Evolutionary conservation across 2,797 vertebrate genomes (phyloP), one percentile per base, ranked within the genome.

Genomic region (Sebastiscus tertius): DNA sequence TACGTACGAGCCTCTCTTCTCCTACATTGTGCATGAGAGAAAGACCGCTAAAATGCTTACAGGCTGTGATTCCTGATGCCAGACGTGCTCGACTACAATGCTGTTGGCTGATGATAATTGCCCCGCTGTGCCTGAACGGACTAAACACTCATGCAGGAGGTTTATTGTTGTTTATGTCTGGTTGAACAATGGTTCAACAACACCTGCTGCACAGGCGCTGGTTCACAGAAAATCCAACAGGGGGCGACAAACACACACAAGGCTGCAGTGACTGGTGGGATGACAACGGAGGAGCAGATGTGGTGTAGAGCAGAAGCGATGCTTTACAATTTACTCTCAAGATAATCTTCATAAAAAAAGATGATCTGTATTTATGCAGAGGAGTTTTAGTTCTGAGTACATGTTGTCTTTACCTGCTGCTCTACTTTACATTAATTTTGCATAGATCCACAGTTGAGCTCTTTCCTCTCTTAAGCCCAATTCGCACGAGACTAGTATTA

Each of bases 111-210:
- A 80, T 75, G 75, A 64, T 78, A 60, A 87, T 72, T 77, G 49
- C 13, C 49, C 82, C 64, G 22, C 52, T 22, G 54, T 59, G 76
- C 34, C 65, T 69, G 22, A 75, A 46, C 3, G 72, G 69, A 88
- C 77, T 76, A 86, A 91, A 92, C 85, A 91, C 69, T 75, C 65
- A 60, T 6, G 13, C 36, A 13, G 29, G 63, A 59, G 56, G 89
- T 90, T 92, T 92, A 71, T 92, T 92, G 65, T 91, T 90, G 88
- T 92, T 92, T 92, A 91, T 87, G 90, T 94, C 92, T 93, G 87
- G 34, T 29, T 75, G 59, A 76, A 84, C 83, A 82, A 42, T 11
- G 77, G 36, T 65, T 85, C 59, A 80, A 67, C 81, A 85, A 77
- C 89, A 90, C 84, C 88, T 90, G 91, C 80, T 54, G 64, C 71